Evolutionary conservation across 2,888 invertebrate species (phyloP).

Genomic region (Stenoptilia bipunctidactyla): DNA sequence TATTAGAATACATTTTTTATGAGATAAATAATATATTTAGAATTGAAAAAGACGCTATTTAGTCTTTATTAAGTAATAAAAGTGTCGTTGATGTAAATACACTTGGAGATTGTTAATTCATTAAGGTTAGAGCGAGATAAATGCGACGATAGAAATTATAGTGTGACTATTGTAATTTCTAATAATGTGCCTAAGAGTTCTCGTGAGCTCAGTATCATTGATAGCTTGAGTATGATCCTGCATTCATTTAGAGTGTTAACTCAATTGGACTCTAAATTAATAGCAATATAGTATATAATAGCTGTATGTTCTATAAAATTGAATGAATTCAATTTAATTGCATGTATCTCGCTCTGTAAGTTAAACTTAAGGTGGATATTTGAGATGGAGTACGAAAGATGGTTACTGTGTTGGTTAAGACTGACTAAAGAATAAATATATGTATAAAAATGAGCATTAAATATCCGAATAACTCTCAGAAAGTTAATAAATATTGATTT

Average conservation of each 20-base stretch:
- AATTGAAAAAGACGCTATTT: not conserved
- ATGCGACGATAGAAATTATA: slow-evolving; percentile 25
- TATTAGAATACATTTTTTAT: not conserved
- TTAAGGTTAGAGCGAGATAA: slow-evolving; percentile 41
- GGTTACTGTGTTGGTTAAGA: no score
- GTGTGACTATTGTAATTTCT: slow-evolving; percentile 30
- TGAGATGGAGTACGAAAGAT: no score
- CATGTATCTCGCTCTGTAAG: not conserved
- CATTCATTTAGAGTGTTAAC: slow-evolving; percentile 7
- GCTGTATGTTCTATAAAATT: slow-evolving; percentile 9
- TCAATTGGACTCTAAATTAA: not conserved
- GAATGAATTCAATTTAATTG: not conserved
- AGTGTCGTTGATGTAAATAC: slow-evolving; percentile 42
- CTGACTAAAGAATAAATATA: no score
- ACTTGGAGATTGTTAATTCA: slow-evolving; percentile 17
- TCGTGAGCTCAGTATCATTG: slow-evolving; percentile 33
- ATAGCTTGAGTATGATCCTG: slow-evolving; percentile 31
- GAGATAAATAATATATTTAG: slow-evolving; percentile 12
- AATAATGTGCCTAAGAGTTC: slow-evolving; percentile 59
- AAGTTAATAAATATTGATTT: no score
- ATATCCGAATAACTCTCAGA: no score
- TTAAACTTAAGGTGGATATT: not conserved
- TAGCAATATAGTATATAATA: slow-evolving; percentile 4
- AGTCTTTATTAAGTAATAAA: slow-evolving; percentile 14
- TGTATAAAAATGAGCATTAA: no score